Base-by-base conservation (phyloP, 2,888 invertebrate species). In the Diplazon laetatorius region DNA sequence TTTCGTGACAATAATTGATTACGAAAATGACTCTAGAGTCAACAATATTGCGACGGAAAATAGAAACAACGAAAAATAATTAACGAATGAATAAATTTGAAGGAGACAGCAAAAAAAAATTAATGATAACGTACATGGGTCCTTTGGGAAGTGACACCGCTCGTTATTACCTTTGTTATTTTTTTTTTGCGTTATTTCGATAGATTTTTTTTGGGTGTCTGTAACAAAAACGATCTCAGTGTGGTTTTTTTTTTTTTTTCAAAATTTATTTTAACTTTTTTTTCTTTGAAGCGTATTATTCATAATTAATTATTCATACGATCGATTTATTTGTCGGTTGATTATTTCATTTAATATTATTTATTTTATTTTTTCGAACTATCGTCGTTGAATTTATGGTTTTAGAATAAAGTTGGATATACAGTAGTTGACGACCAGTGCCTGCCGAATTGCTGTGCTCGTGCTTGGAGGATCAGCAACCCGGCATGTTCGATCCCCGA, bases 371-470 rank as follows among this genome's bases (percentile, higher is more conserved):
- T 69, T 76, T 75, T 69, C 65, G 30, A 30, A 30, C 6, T 30
- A 5, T 52, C n/a, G n/a, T n/a, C 78, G 62, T 70, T 55, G 76
- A 68, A 63, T 74, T n/a, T 78, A 66, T 65, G 39, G 52, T 78
- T 78, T 74, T 35, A 30, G 46, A 60, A 73, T 83, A 83, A 84
- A 84, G 81, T 81, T 82, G 83, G 78, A 85, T 82, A 84, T 70
- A 76, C 82, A 88, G 87, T 88, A 87, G 88, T 79, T 87, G 85
- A 88, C 83, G 84, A 88, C n/a, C 87, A 87, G 87, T 88, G 88
- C 88, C 88, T 88, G 88, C 88, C 85, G 87, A 86, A 86, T 88
- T 84, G 87, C 88, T 87, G 84, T 85, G 85, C 86, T 85, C 87
- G 86, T 87, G 82, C 85, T 88, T 88, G 88, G 87, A 88, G 88